Evolutionary conservation across 2,113 vertebrate species (phyloP).

Genomic region (Argyrosomus japonicus): DNA sequence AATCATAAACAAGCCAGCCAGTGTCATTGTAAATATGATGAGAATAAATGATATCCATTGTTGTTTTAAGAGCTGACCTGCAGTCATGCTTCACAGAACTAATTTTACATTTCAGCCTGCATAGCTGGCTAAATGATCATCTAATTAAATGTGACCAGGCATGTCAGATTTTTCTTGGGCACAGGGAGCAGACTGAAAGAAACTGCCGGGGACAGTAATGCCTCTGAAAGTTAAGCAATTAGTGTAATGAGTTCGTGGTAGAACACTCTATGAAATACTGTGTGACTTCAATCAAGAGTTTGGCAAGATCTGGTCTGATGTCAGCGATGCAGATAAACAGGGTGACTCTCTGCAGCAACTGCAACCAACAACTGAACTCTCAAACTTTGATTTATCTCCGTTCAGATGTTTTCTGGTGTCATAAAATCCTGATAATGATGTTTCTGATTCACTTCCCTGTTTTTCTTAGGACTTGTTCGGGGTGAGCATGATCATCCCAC

Average conservation of each 20-base stretch:
- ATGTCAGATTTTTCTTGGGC: not conserved
- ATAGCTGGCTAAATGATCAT: not conserved
- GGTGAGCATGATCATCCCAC: constrained; percentile 96
- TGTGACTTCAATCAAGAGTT: constrained; percentile 78
- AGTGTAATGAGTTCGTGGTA: constrained; percentile 46
- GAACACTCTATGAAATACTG: constrained; percentile 58
- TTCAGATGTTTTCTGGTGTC: not conserved
- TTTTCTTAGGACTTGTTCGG: constrained; percentile 93
- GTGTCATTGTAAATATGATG: not conserved
- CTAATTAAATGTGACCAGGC: constrained; percentile 25
- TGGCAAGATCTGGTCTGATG: constrained; percentile 40
- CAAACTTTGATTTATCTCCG: not conserved
- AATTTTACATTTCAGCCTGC: not conserved
- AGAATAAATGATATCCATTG: not conserved
- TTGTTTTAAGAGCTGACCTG: not conserved
- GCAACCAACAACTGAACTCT: not conserved
- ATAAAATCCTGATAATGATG: not conserved
- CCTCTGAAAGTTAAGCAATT: constrained; percentile 46
- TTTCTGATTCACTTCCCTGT: not conserved
- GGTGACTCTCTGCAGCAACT: constrained; percentile 5
- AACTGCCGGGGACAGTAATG: not conserved
- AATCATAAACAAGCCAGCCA: not conserved
- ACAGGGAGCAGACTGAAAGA: not conserved
- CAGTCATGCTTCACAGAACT: constrained; percentile 1
- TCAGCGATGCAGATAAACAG: constrained; percentile 44